A percentile compares a stretch with the other conserved stretches of the same genome.
Evolutionary conservation across 2,797 vertebrate species (phyloP).

Genomic region (Hemibagrus guttatus): DNA sequence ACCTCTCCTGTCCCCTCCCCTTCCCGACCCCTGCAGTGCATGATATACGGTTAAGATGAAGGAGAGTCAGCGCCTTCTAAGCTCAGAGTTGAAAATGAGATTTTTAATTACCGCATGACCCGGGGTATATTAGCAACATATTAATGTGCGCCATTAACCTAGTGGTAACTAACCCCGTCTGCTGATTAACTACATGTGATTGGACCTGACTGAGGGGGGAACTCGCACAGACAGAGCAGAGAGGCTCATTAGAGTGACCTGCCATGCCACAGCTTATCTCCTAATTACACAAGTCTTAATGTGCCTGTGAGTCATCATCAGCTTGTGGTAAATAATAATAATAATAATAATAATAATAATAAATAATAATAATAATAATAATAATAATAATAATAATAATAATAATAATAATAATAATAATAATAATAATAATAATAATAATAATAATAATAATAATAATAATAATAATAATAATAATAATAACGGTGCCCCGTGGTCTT

Average conservation of each 20-base stretch:
- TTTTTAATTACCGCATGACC: slow-evolving; percentile 87
- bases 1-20: background rate
- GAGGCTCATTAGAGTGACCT: slow-evolving; percentile 54
- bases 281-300: slow-evolving; percentile 46
- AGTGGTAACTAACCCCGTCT: slow-evolving; percentile 84
- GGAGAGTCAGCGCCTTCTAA: slow-evolving; percentile 62
- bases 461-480: background rate
- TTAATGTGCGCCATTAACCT: slow-evolving; percentile 86
- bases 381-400: background rate
- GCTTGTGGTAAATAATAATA: background rate
- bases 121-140: slow-evolving; percentile 82
- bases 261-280: slow-evolving; percentile 40
- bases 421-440: background rate
- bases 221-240: slow-evolving; percentile 41
- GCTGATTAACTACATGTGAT: slow-evolving; percentile 83
- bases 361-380: background rate
- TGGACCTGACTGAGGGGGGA: slow-evolving; percentile 65
- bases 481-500: background rate
- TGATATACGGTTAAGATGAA: slow-evolving; percentile 58
- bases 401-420: background rate
- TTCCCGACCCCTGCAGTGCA: slow-evolving; percentile 33
- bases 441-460: background rate
- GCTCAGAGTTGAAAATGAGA: slow-evolving; percentile 78
- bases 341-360: too few species aligned
- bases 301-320: slow-evolving; percentile 27